Evolutionary conservation across 2,113 vertebrate genomes (phyloP), one percentile per base, ranked within the genome.

Genomic region (Willisornis vidua): DNA sequence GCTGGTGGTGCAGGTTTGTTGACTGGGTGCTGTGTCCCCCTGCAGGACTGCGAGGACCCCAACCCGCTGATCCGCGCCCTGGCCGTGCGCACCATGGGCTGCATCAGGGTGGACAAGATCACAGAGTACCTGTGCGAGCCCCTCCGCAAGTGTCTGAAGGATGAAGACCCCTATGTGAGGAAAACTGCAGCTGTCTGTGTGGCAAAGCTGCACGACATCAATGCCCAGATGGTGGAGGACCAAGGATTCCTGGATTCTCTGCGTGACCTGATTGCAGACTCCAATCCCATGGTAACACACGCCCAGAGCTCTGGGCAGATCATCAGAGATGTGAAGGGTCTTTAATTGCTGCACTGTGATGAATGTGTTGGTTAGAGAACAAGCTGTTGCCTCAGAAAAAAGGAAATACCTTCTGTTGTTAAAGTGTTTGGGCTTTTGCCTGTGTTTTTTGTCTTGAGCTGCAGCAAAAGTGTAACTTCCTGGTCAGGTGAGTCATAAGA

Each of bases 191-290:
- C 99, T 1, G 99, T 99, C 45, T 99, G 99, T 1, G 99, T 99
- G 95, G 99, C 99, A 5, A 99, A 99, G 88, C 99, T 99, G 82
- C 99, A 99, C 29, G 99, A 99, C 97, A 99, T 99, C 97, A 99
- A 99, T 4, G 99, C 99, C 73, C 99, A 99, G 97, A 99, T 99
- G 99, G 99, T 99, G 94, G 99, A 99, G 97, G 99, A 99, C 94
- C 99, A 99, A 89, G 99, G 99, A 11, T 99, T 99, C 94, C 98
- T 99, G 97, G 99, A 99, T 95, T 99, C 99, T 19, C 97, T 99
- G 74, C 98, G 99, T 14, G 99, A 99, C 93, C 99, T 99, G 84
- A 99, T 99, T 49, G 99, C 99, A 9, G 99, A 99, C 97, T 99
- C 99, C 92, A 99, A 99, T 83, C 99, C 99, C 89, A 99, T 99